Evolutionary conservation across 2,797 vertebrate species (phyloP).

Genomic region (Chelmon rostratus): DNA sequence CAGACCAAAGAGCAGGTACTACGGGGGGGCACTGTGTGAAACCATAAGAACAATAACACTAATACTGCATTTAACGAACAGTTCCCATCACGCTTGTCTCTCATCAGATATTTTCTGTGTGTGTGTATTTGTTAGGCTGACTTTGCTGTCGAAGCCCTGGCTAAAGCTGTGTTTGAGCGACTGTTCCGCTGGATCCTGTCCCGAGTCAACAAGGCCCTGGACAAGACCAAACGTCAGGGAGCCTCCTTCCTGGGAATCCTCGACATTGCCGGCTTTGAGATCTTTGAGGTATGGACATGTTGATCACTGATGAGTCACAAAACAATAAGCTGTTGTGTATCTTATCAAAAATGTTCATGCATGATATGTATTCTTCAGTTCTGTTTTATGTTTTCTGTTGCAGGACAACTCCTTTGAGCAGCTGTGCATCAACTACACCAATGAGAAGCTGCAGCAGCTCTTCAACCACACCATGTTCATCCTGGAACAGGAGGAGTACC

Average conservation of each 20-base stretch:
- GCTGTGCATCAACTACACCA: conserved; percentile 96
- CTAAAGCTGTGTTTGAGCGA: conserved; percentile 95
- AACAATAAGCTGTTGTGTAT: not conserved
- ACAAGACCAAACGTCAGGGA: conserved; percentile 97
- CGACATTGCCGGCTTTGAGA: conserved; percentile 98
- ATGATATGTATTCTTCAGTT: not conserved
- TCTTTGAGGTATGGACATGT: conserved; percentile 90
- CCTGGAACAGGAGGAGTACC: conserved; percentile 95
- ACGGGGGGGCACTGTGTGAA: not conserved
- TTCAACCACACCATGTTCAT: conserved; percentile 99
- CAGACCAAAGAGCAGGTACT: conserved; percentile 98
- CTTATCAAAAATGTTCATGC: not conserved
- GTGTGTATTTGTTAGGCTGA: conserved; percentile 87
- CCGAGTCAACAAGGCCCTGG: conserved; percentile 95
- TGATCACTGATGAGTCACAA: not conserved
- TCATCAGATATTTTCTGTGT: conserved; percentile 4
- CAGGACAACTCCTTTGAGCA: conserved; percentile 96
- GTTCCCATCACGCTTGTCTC: not conserved
- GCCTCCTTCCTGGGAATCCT: conserved; percentile 97
- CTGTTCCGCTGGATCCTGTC: conserved; percentile 95
- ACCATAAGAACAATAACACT: not conserved
- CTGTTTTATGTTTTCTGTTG: conserved; percentile 35
- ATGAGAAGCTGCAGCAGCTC: conserved; percentile 95
- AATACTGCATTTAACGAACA: not conserved
- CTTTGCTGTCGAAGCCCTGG: conserved; percentile 94